Conservation (phyloP, 2,888 invertebrate genomes). For the Toxonevra muliebris region DNA sequence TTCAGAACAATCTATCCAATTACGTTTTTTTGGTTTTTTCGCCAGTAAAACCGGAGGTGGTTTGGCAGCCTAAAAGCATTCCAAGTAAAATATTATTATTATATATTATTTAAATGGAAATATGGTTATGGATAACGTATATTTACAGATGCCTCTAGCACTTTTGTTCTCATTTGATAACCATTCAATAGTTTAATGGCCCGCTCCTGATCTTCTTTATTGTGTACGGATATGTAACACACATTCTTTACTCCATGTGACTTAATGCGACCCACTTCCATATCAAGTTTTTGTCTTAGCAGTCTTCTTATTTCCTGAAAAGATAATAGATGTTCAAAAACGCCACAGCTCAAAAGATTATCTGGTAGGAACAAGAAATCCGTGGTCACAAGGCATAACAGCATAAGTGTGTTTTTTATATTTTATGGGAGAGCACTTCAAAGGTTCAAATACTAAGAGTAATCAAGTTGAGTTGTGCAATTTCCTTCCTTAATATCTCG, state of each 20-base stretch:
- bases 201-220: constrained; percentile 77
- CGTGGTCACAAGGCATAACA: no score
- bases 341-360: no score
- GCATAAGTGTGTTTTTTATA: no score
- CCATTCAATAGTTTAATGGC: constrained; percentile 78
- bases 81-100: no score
- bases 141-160: constrained; percentile 69
- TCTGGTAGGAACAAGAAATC: no score
- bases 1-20: no score
- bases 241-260: constrained; percentile 74
- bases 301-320: constrained; percentile 78
- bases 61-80: constrained; percentile 71
- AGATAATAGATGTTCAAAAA: no score
- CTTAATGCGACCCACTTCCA: constrained; percentile 87
- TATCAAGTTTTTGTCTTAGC: constrained; percentile 78
- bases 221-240: constrained; percentile 83
- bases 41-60: constrained; percentile 90
- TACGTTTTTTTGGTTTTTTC: constrained; percentile 67
- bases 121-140: not conserved
- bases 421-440: no score
- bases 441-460: no score
- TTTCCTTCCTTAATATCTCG: no score
- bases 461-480: no score
- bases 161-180: constrained; percentile 79
- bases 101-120: no score